Evolutionary conservation across 2,888 invertebrate species (phyloP).

Genomic region (Ametastegia equiseti): DNA sequence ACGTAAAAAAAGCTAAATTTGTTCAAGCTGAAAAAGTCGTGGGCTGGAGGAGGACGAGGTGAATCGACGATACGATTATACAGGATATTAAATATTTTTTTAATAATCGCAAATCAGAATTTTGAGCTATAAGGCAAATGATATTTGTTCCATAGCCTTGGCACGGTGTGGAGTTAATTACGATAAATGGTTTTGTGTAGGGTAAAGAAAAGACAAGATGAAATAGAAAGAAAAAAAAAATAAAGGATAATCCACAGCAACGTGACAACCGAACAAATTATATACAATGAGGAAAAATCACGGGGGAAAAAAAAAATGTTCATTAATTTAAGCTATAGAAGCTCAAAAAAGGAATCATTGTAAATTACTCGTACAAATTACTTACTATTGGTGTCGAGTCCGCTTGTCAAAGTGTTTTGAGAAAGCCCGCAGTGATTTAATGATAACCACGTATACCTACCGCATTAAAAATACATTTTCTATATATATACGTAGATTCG

Average conservation of each 20-base stretch:
- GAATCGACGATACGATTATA: slow-evolving; percentile 3
- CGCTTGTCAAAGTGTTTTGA: slow-evolving; percentile 67
- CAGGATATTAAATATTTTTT: slow-evolving; percentile 27
- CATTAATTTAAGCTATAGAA: slow-evolving; percentile 66
- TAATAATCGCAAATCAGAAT: slow-evolving; percentile 8
- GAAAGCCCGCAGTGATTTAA: slow-evolving; percentile 63
- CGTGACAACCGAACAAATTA: slow-evolving; percentile 42
- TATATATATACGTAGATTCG: slow-evolving; percentile 60
- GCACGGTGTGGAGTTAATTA: slow-evolving; percentile 14
- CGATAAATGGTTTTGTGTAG: slow-evolving; percentile 35
- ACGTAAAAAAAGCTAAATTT: slow-evolving; percentile 27
- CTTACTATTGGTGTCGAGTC: slow-evolving; percentile 66
- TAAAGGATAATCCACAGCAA: slow-evolving; percentile 13
- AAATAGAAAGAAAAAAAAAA: slow-evolving; percentile 21
- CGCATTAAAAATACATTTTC: slow-evolving; percentile 57
- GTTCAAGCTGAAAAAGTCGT: slow-evolving; percentile 28
- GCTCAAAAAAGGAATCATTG: slow-evolving; percentile 64
- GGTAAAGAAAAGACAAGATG: slow-evolving; percentile 46
- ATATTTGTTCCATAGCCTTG: slow-evolving; percentile 39
- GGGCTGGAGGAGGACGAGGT: too few relatives aligned
- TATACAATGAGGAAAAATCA: slow-evolving; percentile 27
- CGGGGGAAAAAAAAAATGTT: slow-evolving; percentile 58
- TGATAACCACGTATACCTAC: slow-evolving; percentile 48
- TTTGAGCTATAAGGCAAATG: slow-evolving; percentile 1
- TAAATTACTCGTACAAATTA: slow-evolving; percentile 67